Evolutionary conservation across 2,797 vertebrate species (phyloP).

Genomic region (Siniperca obscura): DNA sequence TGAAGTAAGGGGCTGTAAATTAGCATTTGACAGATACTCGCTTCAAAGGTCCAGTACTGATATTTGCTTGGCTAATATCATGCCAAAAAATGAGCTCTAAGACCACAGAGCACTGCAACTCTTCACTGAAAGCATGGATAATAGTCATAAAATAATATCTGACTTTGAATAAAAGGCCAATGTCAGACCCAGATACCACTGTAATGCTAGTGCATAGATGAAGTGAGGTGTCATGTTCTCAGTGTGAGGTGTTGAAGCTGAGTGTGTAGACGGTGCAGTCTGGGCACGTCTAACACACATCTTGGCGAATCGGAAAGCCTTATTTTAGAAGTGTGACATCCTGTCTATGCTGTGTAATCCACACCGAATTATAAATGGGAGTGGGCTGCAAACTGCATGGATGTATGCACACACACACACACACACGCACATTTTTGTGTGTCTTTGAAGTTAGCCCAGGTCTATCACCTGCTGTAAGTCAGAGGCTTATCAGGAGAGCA

Average conservation of each 20-base stretch:
- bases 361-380: constrained; percentile 49
- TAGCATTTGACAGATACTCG: constrained; percentile 18
- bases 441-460: constrained; percentile 41
- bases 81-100: neutral
- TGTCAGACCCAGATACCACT: neutral
- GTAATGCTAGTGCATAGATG: constrained; percentile 4
- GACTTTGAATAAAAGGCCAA: constrained; percentile 9
- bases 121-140: neutral
- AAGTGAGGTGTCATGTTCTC: constrained; percentile 58
- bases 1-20: constrained; percentile 31
- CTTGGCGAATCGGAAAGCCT: constrained; percentile 64
- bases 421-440: neutral
- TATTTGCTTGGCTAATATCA: neutral
- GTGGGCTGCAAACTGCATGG: constrained; percentile 18
- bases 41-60: constrained; percentile 22
- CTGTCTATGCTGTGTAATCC: constrained; percentile 74
- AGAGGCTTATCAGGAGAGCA: constrained; percentile 37
- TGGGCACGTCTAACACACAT: constrained; percentile 64
- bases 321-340: constrained; percentile 80
- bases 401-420: constrained; percentile 13
- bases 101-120: neutral
- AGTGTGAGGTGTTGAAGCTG: constrained; percentile 33
- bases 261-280: constrained; percentile 29
- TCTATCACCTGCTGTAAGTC: constrained; percentile 39
- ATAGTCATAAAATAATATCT: neutral